Conservation (phyloP, 1,140 invertebrate species). For the Tyrophagus putrescentiae region DNA sequence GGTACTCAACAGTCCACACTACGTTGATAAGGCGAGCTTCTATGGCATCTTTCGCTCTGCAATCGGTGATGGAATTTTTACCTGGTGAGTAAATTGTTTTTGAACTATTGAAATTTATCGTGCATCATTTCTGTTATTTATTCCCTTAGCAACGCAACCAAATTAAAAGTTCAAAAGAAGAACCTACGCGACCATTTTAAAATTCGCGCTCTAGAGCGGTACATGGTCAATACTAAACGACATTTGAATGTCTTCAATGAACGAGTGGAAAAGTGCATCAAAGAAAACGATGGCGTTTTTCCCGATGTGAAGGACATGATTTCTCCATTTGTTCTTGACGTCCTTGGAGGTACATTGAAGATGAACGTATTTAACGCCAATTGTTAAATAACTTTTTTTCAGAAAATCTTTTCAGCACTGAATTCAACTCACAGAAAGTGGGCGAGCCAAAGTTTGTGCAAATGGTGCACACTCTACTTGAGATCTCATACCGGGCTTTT, state of each 20-base stretch:
- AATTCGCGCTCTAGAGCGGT: neutral
- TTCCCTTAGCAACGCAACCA: neutral
- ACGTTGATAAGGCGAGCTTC: conserved; percentile 5
- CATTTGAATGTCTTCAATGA: conserved; percentile 9
- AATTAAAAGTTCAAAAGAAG: neutral
- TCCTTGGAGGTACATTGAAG: conserved; percentile 10
- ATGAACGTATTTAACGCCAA: neutral
- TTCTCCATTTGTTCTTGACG: conserved; percentile 10
- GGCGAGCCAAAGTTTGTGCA: conserved; percentile 15
- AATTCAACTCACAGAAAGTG: conserved; percentile 10
- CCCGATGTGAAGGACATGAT: neutral
- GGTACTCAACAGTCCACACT: neutral
- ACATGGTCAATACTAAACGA: neutral
- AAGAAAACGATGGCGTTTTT: conserved; percentile 2
- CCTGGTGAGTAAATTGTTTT: conserved; percentile 6
- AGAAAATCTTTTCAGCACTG: conserved; percentile 13
- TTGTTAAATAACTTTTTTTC: neutral
- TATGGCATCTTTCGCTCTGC: conserved; percentile 6
- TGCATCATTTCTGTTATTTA: conserved; percentile 1
- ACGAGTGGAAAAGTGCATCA: neutral
- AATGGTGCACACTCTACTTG: neutral
- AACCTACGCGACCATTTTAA: neutral
- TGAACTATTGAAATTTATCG: neutral
- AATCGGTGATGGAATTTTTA: conserved; percentile 13
- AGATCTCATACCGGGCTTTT: conserved; percentile 2